phyloP scores from a whole-genome alignment of 1,140 invertebrate genomes.

The Apis mellifera region DNA sequence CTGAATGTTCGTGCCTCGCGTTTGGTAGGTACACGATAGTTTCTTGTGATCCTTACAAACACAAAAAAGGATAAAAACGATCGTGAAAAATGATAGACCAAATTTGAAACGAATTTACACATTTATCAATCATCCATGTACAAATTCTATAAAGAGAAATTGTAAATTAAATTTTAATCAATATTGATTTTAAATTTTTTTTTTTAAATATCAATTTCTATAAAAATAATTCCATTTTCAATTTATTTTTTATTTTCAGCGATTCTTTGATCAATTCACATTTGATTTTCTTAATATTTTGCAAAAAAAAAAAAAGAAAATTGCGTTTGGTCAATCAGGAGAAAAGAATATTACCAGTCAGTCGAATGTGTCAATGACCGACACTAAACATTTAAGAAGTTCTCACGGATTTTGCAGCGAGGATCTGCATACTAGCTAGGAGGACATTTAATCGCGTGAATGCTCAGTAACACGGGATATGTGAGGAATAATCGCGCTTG shows the following conservation, averaged over 20 bases:
- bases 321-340: no score
- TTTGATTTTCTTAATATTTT: background rate
- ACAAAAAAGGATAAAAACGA: background rate
- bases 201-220: background rate
- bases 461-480: conserved; percentile 54
- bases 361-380: background rate
- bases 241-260: background rate
- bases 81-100: no score
- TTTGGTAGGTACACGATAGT: conserved; percentile 8
- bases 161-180: background rate
- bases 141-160: background rate
- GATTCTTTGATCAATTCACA: no score
- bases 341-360: background rate
- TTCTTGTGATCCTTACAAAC: conserved; percentile 20
- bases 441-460: conserved; percentile 53
- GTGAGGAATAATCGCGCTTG: conserved; percentile 57
- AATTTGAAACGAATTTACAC: background rate
- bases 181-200: background rate
- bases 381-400: background rate
- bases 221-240: background rate
- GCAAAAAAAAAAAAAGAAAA: background rate
- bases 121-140: background rate
- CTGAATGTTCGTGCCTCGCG: conserved; percentile 15
- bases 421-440: background rate
- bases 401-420: background rate